A percentile compares a stretch with the other conserved stretches of the same genome.
Conservation (phyloP, 1,140 invertebrate species). For the Liolophura sinensis region DNA sequence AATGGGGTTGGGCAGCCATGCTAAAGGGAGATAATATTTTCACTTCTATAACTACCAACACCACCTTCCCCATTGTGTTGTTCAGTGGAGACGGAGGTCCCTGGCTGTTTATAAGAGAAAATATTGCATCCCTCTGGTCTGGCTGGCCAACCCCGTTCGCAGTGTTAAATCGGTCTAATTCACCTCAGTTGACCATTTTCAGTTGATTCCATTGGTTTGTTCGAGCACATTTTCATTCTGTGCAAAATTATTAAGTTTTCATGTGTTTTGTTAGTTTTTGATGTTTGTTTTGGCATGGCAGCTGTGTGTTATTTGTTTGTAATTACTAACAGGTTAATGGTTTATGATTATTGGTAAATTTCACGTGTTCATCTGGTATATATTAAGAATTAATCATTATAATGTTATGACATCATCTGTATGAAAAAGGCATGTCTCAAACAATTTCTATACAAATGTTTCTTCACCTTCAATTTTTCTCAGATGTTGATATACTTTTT, state of each 20-base stretch:
- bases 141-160: no score
- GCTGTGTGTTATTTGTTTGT: not conserved
- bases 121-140: no score
- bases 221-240: no score
- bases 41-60: no score
- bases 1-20: no score
- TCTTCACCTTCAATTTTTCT: conserved; percentile 1
- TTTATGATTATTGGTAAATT: not conserved
- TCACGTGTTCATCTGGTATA: not conserved
- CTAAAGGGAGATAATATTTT: no score
- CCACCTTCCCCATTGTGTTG: no score
- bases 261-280: not conserved
- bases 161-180: conserved; percentile 1
- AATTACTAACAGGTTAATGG: conserved; percentile 4
- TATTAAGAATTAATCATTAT: no score
- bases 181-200: conserved; percentile 4
- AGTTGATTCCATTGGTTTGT: not conserved
- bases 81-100: not conserved
- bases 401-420: no score
- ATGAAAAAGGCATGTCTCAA: no score
- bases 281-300: conserved; percentile 3
- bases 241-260: not conserved
- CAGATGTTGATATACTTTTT: not conserved
- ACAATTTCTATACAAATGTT: not conserved
- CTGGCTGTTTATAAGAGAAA: not conserved